phyloP scores from a whole-genome alignment of 2,888 invertebrate species.

The Desoria tigrina region DNA sequence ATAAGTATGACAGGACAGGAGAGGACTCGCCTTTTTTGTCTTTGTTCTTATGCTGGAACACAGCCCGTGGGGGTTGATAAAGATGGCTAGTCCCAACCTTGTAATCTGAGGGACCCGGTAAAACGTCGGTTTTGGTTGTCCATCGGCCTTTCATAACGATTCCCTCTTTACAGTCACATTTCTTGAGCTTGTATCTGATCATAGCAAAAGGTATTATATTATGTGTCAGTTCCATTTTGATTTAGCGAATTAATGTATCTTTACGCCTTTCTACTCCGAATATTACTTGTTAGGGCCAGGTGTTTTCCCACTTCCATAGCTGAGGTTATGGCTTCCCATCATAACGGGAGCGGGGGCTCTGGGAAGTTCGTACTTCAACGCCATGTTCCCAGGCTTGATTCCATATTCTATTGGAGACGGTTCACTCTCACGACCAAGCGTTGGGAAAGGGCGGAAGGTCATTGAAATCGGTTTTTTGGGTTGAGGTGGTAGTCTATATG shows the following conservation, averaged over 20 bases:
- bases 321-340: conserved; percentile 24
- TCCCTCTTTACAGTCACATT: conserved; percentile 28
- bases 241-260: too few relatives aligned
- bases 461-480: conserved; percentile 35
- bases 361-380: conserved; percentile 19
- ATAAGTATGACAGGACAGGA: too few relatives aligned
- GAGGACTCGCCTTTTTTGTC: conserved; percentile 16
- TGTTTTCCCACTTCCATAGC: conserved; percentile 14
- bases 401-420: conserved; percentile 38
- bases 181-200: conserved; percentile 12
- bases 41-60: conserved; percentile 29
- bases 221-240: too few relatives aligned
- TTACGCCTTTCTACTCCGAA: too few relatives aligned
- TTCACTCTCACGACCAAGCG: conserved; percentile 16
- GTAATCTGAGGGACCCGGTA: conserved; percentile 38
- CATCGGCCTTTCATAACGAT: conserved; percentile 22
- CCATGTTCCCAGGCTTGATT: conserved; percentile 19
- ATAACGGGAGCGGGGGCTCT: conserved; percentile 29
- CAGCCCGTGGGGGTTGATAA: conserved; percentile 11
- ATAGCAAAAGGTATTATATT: background rate
- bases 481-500: background rate
- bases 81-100: conserved; percentile 5
- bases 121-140: conserved; percentile 10
- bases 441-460: conserved; percentile 43
- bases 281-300: conserved; percentile 36